Evolutionary conservation across 1,140 invertebrate species (phyloP).

Genomic region (Latrodectus geometricus): DNA sequence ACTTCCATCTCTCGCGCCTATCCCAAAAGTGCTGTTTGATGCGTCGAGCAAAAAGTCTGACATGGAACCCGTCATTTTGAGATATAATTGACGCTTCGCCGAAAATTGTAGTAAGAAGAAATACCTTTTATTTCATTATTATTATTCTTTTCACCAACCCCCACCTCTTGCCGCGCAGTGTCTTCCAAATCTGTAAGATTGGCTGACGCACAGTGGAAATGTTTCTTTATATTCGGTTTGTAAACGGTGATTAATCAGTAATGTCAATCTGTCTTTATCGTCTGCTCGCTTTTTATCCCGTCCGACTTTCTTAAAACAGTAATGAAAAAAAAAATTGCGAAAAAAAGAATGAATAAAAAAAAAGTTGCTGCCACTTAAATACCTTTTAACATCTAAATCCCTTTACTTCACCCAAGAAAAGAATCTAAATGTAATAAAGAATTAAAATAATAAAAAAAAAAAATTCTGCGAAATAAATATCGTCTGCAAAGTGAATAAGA

Average conservation of each 20-base stretch:
- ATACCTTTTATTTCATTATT: slow-evolving; percentile 17
- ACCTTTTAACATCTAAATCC: slow-evolving; percentile 58
- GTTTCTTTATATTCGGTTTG: slow-evolving; percentile 51
- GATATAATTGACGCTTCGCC: slow-evolving; percentile 34
- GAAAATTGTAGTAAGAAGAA: background rate
- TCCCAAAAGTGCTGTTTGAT: slow-evolving; percentile 1
- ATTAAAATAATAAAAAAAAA: background rate
- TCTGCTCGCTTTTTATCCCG: background rate
- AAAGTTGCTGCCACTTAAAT: slow-evolving; percentile 40
- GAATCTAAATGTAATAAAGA: background rate
- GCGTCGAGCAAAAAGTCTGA: slow-evolving; percentile 24
- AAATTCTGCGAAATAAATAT: background rate
- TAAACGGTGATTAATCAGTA: slow-evolving; percentile 58
- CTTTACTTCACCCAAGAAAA: slow-evolving; percentile 4
- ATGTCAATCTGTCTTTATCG: slow-evolving; percentile 52
- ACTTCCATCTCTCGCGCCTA: slow-evolving; percentile 9
- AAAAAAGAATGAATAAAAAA: too few relatives aligned
- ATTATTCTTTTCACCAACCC: background rate
- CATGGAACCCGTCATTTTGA: slow-evolving; percentile 45
- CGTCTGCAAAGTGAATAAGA: background rate
- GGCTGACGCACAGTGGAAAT: background rate
- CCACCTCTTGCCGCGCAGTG: background rate
- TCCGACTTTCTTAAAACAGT: too few relatives aligned
- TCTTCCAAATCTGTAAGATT: too few relatives aligned
- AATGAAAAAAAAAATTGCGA: too few relatives aligned